These are phyloP conservation scores for Diacarnus erythraeanus DNA, from an alignment of 37 sponge, comb jelly and placozoan species.

Conservation along the genomic window DNA sequence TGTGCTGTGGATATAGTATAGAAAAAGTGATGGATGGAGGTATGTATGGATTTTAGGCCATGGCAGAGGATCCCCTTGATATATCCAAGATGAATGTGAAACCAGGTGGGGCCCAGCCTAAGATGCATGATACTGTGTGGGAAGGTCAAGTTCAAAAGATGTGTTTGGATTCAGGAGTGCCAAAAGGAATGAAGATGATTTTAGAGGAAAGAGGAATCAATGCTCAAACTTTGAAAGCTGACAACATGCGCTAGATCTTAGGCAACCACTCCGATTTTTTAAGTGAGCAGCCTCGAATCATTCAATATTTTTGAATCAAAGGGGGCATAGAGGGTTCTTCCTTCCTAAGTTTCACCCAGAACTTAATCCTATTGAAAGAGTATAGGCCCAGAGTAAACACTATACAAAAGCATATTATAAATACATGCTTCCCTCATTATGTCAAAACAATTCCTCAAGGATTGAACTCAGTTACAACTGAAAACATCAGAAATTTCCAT, in stretches of 20 bases:
- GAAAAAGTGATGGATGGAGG: conserved; percentile 27
- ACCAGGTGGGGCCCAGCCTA: conserved; percentile 21
- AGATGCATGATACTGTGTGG: not conserved
- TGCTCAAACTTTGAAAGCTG: conserved; percentile 8
- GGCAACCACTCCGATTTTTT: conserved; percentile 14
- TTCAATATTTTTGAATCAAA: not conserved
- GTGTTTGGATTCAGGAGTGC: not conserved
- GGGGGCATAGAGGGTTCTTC: conserved; percentile 21
- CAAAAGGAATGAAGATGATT: not conserved
- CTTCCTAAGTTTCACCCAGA: conserved; percentile 45
- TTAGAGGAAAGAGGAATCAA: conserved; percentile 13
- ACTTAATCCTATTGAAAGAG: conserved; percentile 33
- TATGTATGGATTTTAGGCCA: conserved; percentile 41
- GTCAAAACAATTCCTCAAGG: conserved; percentile 4
- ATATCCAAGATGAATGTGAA: conserved; percentile 39
- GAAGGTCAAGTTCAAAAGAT: not conserved
- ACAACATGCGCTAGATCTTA: conserved; percentile 29
- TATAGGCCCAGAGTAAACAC: conserved; percentile 21
- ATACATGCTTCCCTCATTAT: not conserved
- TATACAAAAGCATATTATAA: conserved; percentile 22
- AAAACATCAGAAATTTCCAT: conserved; percentile 24
- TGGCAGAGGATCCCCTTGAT: conserved; percentile 42
- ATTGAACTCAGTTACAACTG: conserved; percentile 24
- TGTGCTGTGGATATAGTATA: conserved; percentile 29
- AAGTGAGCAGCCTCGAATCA: conserved; percentile 3